Conservation (phyloP, 2,113 vertebrate genomes). For the Stegostoma tigrinum region DNA sequence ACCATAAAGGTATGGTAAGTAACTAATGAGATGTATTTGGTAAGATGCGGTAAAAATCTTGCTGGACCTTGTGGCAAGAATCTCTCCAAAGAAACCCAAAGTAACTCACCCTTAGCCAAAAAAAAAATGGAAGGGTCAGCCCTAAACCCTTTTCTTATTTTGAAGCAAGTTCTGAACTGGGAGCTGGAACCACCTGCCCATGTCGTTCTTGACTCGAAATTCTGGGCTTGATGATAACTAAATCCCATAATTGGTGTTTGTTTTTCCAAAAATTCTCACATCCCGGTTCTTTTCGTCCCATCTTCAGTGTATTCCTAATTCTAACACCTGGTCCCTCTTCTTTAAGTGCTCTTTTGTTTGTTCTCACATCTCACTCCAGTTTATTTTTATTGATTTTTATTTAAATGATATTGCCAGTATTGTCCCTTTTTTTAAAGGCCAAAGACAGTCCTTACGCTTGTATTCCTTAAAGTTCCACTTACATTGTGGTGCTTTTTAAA, state of each 20-base stretch:
- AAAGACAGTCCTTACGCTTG: neutral
- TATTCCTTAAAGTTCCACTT: neutral
- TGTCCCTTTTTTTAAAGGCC: neutral
- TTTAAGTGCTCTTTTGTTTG: neutral
- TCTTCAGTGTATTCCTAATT: neutral
- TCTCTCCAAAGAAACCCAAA: no score
- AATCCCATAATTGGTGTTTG: neutral
- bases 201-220: no score
- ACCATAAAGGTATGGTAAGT: no score
- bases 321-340: neutral
- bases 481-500: neutral
- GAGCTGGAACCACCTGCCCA: neutral
- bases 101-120: neutral
- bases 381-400: neutral
- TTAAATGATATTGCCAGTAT: neutral
- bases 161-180: neutral
- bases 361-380: neutral
- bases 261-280: neutral
- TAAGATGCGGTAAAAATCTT: no score
- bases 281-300: neutral
- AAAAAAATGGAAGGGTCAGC: neutral
- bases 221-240: neutral
- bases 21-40: no score
- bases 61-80: no score
- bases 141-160: neutral